Conservation (phyloP, 2,888 invertebrate genomes). For the Campopleginae sp. region DNA sequence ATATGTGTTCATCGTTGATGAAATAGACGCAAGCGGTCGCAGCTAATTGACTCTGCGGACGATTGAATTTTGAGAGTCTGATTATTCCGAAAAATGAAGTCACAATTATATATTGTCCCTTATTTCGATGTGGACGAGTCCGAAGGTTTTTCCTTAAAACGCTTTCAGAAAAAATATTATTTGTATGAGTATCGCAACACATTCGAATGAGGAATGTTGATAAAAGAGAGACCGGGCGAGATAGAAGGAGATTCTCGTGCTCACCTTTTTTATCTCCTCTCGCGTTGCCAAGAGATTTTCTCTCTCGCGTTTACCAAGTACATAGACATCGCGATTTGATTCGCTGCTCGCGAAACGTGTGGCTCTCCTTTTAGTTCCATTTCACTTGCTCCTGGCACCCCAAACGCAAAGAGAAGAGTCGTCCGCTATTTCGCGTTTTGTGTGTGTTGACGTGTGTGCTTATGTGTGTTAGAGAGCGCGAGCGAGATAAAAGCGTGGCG, state of each 20-base stretch:
- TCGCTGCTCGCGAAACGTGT: constrained; percentile 73
- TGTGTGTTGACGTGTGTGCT: not conserved
- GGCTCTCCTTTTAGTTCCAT: constrained; percentile 32
- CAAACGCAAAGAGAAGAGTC: constrained; percentile 39
- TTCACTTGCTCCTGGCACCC: constrained; percentile 59
- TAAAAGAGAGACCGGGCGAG: not conserved
- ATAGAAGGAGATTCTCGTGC: constrained; percentile 18
- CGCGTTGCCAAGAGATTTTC: constrained; percentile 32
- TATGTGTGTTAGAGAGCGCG: constrained; percentile 15
- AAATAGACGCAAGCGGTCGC: too few species aligned
- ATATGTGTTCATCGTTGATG: too few species aligned
- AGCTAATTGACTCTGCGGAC: too few species aligned
- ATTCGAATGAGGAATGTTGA: constrained; percentile 43
- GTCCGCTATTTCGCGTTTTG: constrained; percentile 20
- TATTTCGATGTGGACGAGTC: too few species aligned
- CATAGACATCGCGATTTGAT: constrained; percentile 77
- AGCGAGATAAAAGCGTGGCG: constrained; percentile 2
- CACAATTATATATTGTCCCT: too few species aligned
- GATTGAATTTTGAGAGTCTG: too few species aligned
- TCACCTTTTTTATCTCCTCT: not conserved
- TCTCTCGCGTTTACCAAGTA: constrained; percentile 74
- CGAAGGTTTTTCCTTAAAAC: not conserved
- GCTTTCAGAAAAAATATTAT: not conserved
- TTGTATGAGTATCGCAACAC: constrained; percentile 12
- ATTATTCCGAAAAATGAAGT: too few species aligned